Evolutionary conservation across 2,888 invertebrate genomes (phyloP).

Genomic region (Eupithecia inturbata): DNA sequence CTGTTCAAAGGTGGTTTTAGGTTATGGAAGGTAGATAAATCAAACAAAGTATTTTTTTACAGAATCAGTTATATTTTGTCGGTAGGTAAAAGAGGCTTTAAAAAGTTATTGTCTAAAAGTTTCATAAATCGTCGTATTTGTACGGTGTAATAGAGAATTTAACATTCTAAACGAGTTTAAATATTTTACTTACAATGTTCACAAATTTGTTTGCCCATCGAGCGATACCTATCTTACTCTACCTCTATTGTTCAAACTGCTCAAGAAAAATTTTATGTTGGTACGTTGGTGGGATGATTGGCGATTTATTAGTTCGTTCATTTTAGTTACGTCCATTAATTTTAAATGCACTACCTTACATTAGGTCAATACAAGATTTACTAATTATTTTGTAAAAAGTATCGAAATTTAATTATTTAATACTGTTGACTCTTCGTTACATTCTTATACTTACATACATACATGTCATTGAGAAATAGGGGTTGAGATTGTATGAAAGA

Average conservation of each 20-base stretch:
- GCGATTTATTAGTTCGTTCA: neutral
- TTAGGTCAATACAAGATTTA: constrained; percentile 8
- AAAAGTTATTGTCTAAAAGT: constrained; percentile 82
- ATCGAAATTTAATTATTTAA: constrained; percentile 76
- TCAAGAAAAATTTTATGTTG: neutral
- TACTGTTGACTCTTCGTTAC: constrained; percentile 77
- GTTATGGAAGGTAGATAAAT: constrained; percentile 13
- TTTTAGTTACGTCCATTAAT: constrained; percentile 3
- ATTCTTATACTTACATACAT: constrained; percentile 47
- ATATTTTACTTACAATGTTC: neutral
- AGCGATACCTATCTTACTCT: neutral
- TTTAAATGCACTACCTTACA: constrained; percentile 10
- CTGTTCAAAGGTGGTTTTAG: neutral
- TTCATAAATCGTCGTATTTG: constrained; percentile 71
- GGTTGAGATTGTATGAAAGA: neutral
- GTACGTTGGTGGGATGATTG: neutral
- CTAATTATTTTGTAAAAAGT: constrained; percentile 45
- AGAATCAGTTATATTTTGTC: constrained; percentile 74
- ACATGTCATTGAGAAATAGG: neutral
- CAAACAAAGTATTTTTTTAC: constrained; percentile 55
- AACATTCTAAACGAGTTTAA: neutral
- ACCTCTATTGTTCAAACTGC: neutral
- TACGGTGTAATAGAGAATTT: constrained; percentile 58
- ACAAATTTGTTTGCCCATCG: neutral
- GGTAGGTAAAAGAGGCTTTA: constrained; percentile 78